Evolutionary conservation across 2,888 invertebrate species (phyloP).

Genomic region (Caenorhabditis uteleia): DNA sequence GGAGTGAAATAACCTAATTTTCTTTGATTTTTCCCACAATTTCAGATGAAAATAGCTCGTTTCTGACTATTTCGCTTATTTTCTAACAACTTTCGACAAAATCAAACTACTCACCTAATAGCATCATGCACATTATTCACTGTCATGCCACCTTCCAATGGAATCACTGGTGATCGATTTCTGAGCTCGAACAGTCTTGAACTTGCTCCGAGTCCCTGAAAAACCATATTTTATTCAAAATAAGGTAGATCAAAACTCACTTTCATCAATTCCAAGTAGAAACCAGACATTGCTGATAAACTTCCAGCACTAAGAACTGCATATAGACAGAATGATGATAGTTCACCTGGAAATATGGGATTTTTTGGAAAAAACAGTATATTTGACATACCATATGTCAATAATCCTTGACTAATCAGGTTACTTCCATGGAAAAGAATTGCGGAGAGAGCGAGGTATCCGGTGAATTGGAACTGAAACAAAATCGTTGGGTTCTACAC

Average conservation of each 20-base stretch:
- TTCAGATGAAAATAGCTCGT: too few relatives aligned
- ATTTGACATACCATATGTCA: conserved; percentile 58
- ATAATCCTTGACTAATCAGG: conserved; percentile 62
- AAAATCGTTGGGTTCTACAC: too few relatives aligned
- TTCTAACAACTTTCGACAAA: too few relatives aligned
- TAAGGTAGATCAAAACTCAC: not conserved
- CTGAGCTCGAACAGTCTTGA: conserved; percentile 87
- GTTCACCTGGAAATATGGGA: conserved; percentile 78
- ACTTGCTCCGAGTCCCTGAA: conserved; percentile 84
- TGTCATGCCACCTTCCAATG: conserved; percentile 74
- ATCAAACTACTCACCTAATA: conserved; percentile 32
- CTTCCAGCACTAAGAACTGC: conserved; percentile 73
- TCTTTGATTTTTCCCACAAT: too few relatives aligned
- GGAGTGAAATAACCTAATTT: too few relatives aligned
- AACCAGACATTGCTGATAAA: conserved; percentile 78
- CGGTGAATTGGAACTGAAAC: conserved; percentile 67
- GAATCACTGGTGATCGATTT: conserved; percentile 82
- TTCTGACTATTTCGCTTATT: too few relatives aligned
- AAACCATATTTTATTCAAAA: too few relatives aligned
- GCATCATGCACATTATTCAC: conserved; percentile 40
- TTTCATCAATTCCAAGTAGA: conserved; percentile 91
- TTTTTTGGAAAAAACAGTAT: conserved; percentile 3
- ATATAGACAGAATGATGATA: conserved; percentile 91
- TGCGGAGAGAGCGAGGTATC: conserved; percentile 64
- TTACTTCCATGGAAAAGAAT: conserved; percentile 67